Evolutionary conservation across 2,888 invertebrate species (phyloP).

Genomic region (Clivina fossor): DNA sequence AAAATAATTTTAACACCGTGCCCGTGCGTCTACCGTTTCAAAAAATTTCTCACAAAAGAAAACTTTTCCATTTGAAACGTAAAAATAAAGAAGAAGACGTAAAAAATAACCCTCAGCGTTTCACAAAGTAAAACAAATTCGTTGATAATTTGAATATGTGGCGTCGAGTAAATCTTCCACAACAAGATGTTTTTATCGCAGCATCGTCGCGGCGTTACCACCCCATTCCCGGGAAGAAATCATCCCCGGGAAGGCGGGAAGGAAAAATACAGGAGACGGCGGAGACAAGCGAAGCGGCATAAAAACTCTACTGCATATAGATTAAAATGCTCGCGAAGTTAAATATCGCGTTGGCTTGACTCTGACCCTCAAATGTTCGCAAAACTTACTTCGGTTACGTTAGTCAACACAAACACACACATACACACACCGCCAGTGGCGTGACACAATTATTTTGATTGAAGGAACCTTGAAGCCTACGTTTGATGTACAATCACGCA

Average conservation of each 20-base stretch:
- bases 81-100: too few species aligned
- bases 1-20: not conserved
- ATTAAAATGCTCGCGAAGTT: constrained; percentile 55
- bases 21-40: not conserved
- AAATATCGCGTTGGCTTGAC: constrained; percentile 52
- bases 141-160: constrained; percentile 59
- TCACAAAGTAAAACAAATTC: constrained; percentile 57
- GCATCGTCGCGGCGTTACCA: constrained; percentile 41
- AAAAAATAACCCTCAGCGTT: constrained; percentile 21
- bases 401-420: too few species aligned
- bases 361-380: too few species aligned
- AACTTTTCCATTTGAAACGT: constrained; percentile 20
- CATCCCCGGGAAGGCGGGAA: not conserved
- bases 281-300: constrained; percentile 35
- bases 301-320: constrained; percentile 55
- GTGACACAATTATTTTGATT: too few species aligned
- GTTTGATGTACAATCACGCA: too few species aligned
- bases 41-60: not conserved
- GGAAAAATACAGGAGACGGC: too few species aligned
- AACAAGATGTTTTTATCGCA: constrained; percentile 57
- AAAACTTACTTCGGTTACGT: too few species aligned
- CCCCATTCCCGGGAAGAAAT: not conserved
- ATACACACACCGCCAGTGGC: too few species aligned
- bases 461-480: too few species aligned
- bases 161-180: constrained; percentile 55